Base-by-base conservation (phyloP, 2,113 vertebrate species). In the Etheostoma spectabile region DNA sequence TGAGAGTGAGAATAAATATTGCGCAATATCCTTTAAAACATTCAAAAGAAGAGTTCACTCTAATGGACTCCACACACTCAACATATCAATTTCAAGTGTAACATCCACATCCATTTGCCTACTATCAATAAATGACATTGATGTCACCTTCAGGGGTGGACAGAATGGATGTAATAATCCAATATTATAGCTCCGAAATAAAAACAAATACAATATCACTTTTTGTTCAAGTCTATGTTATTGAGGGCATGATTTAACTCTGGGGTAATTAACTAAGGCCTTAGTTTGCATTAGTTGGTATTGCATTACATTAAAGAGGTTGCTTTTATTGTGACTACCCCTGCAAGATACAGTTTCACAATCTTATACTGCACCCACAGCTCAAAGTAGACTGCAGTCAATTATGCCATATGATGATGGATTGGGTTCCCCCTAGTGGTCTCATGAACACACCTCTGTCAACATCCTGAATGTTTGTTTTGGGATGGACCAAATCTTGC, bases 371-470 rank as follows among this genome's bases (percentile, higher is more conserved):
- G 74, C 75, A 74, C 35, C 73, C 69, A 57, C 79, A 79, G 80
- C 69, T 81, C 19, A 79, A 46, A 78, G 68, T 45, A 72, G 79
- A 85, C 78, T 85, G 86, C 83, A 81, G 70, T 82, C 69, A 82
- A 76, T 78, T 56, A 56, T 73, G 79, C 60, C 72, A 69, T 46
- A 24, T 46, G 63, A 79, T 80, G 89, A 89, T 82, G 85, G 76
- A 85, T 70, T 56, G 74, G 83, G 81, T 85, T 88, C 91, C 88
- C 90, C 57, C 88, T 90, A 80, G 81, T 93, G 91, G 90, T 68
- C 61, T 76, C 42, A 62, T 71, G 14, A 69, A 74, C 38, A 70
- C 46, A 81, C 66, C 64, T 84, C 66, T 19, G 27, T 62, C 35
- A 75, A 75, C 70, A 70, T 46, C 38, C 22, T 77, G 24, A 18